Evolutionary conservation across 2,113 vertebrate species (phyloP).

Genomic region (Urocynchramus pylzowi): DNA sequence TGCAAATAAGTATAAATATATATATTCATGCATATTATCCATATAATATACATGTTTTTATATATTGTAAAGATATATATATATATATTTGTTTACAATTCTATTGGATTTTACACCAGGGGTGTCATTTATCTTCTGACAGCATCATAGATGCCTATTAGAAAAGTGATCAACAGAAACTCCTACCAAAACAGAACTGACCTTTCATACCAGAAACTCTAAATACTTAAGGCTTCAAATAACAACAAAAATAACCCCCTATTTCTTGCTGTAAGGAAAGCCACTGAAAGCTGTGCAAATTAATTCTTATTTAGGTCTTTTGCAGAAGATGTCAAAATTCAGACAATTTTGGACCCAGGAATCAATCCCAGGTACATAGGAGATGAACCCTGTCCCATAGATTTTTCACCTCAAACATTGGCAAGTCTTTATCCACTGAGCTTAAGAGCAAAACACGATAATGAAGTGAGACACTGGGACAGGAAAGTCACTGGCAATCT

Average conservation of each 20-base stretch:
- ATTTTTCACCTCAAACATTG: background rate
- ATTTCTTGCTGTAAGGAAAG: constrained; percentile 20
- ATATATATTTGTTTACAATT: background rate
- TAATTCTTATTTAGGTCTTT: background rate
- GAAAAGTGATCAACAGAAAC: constrained; percentile 18
- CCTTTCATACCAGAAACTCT: background rate
- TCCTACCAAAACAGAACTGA: background rate
- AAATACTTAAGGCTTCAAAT: constrained; percentile 62
- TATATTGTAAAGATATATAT: background rate
- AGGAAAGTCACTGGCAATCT: background rate
- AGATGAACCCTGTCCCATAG: background rate
- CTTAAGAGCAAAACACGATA: background rate
- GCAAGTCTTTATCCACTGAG: background rate
- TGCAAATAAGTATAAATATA: background rate
- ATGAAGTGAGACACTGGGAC: background rate
- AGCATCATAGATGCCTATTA: background rate
- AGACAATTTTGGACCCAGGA: background rate
- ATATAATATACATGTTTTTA: background rate
- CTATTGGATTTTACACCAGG: background rate
- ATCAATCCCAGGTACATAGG: background rate
- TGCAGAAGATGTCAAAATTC: background rate
- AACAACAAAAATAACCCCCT: constrained; percentile 68
- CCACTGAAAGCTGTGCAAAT: background rate
- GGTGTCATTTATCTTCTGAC: background rate
- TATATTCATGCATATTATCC: background rate